Evolutionary conservation across 2,888 invertebrate species (phyloP).

Genomic region (Scrobipalpa costella): DNA sequence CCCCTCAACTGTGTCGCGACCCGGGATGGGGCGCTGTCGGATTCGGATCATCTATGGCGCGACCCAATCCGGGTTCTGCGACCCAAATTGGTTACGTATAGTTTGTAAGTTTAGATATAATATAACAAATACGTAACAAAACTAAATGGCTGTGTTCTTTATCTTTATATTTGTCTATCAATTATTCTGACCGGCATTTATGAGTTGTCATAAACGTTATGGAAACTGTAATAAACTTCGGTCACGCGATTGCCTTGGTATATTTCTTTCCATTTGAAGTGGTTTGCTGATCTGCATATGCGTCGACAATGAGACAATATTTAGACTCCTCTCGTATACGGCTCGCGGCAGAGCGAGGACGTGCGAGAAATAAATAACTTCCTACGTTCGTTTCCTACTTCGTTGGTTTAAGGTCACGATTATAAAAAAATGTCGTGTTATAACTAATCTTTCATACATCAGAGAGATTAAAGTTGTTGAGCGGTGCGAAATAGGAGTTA

Average conservation of each 20-base stretch:
- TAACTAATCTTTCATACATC: background rate
- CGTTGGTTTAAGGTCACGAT: constrained; percentile 38
- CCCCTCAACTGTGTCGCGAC: too few relatives aligned
- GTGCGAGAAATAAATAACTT: constrained; percentile 40
- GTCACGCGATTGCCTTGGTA: too few relatives aligned
- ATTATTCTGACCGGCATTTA: too few relatives aligned
- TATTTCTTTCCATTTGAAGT: background rate
- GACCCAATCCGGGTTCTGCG: too few relatives aligned
- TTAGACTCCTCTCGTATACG: constrained; percentile 32
- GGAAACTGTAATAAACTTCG: background rate
- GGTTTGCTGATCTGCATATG: background rate
- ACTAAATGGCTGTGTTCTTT: too few relatives aligned
- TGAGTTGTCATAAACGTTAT: background rate
- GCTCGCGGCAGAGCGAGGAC: constrained; percentile 30
- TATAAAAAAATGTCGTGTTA: background rate
- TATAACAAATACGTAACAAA: background rate
- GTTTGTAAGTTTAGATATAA: too few relatives aligned
- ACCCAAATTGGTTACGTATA: too few relatives aligned
- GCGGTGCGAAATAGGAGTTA: too few relatives aligned
- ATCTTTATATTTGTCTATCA: too few relatives aligned
- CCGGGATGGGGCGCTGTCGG: too few relatives aligned
- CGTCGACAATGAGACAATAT: constrained; percentile 30
- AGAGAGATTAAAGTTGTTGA: background rate
- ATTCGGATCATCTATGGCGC: too few relatives aligned
- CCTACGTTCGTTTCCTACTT: constrained; percentile 38